These are phyloP conservation scores for Prosopocoilus inquinatus DNA, from an alignment of 2,888 invertebrate genomes.

Conservation along the genomic window DNA sequence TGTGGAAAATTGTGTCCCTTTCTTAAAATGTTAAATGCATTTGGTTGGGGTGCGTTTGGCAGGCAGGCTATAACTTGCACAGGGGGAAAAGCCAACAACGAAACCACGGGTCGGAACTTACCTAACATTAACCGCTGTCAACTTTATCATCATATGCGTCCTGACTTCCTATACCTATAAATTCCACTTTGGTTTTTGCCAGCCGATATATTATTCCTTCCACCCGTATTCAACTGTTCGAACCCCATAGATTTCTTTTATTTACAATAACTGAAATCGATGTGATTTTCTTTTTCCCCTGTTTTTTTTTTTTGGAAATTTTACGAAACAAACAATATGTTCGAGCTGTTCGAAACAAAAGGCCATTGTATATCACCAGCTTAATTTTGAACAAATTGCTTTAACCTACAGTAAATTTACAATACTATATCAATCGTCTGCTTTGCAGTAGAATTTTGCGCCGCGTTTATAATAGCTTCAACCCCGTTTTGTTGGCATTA, in stretches of 20 bases:
- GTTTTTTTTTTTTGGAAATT: neutral
- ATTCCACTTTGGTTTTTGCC: conserved; percentile 31
- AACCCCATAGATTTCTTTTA: too few relatives aligned
- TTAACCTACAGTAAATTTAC: conserved; percentile 7
- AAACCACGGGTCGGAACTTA: conserved; percentile 21
- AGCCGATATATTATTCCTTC: conserved; percentile 31
- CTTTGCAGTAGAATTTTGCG: conserved; percentile 9
- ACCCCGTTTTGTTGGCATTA: conserved; percentile 11
- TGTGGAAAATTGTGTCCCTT: neutral
- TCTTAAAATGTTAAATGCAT: conserved; percentile 3
- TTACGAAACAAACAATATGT: too few relatives aligned
- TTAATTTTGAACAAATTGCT: conserved; percentile 12
- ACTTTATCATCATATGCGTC: conserved; percentile 34
- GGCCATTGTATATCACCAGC: neutral
- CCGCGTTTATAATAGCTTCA: conserved; percentile 10
- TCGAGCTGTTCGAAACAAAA: too few relatives aligned
- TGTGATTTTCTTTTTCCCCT: conserved; percentile 2
- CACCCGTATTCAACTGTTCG: conserved; percentile 21
- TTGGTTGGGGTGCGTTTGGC: conserved; percentile 10
- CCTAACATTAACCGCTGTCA: conserved; percentile 31
- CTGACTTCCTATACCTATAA: conserved; percentile 31
- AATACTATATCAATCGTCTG: conserved; percentile 7
- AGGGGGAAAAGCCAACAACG: neutral
- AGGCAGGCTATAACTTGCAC: conserved; percentile 8
- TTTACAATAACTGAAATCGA: too few relatives aligned